phyloP scores from a whole-genome alignment of 2,888 invertebrate species.

The Chydorus sphaericus region DNA sequence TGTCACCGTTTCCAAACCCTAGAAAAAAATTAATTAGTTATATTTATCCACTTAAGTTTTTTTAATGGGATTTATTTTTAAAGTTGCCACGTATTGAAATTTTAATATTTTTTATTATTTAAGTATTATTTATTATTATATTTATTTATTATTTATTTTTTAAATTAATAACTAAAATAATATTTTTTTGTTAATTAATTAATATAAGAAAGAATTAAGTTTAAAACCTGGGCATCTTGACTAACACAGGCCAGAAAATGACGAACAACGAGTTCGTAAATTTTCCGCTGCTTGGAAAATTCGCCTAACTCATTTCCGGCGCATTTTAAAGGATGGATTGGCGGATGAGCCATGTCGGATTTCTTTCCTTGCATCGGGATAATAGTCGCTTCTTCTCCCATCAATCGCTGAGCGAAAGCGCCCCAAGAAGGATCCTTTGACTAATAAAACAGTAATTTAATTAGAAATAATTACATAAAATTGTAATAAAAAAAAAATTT shows the following conservation, averaged over 20 bases:
- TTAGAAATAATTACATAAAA: neutral
- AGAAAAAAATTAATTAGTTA: conserved; percentile 39
- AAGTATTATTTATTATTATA: too few species aligned
- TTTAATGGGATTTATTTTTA: too few species aligned
- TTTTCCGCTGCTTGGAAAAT: conserved; percentile 66
- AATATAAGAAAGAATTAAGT: neutral
- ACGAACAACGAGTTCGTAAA: conserved; percentile 91
- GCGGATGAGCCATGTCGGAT: conserved; percentile 96
- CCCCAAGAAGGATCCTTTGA: conserved; percentile 8
- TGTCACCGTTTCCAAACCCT: conserved; percentile 83
- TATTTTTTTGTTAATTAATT: neutral
- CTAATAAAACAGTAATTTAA: neutral
- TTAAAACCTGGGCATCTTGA: conserved; percentile 67
- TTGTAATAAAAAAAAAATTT: conserved; percentile 3
- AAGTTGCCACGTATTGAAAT: too few species aligned
- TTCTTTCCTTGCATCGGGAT: conserved; percentile 89
- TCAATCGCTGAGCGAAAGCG: conserved; percentile 59
- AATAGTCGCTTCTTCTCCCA: conserved; percentile 61
- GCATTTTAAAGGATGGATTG: conserved; percentile 90
- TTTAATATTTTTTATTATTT: too few species aligned
- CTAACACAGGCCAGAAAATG: conserved; percentile 95
- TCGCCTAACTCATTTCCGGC: conserved; percentile 33
- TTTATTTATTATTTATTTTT: too few species aligned
- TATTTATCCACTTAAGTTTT: too few species aligned
- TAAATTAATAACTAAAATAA: too few species aligned